phyloP scores from a whole-genome alignment of 2,113 vertebrate species.

The Myrmophylax atrothorax region DNA sequence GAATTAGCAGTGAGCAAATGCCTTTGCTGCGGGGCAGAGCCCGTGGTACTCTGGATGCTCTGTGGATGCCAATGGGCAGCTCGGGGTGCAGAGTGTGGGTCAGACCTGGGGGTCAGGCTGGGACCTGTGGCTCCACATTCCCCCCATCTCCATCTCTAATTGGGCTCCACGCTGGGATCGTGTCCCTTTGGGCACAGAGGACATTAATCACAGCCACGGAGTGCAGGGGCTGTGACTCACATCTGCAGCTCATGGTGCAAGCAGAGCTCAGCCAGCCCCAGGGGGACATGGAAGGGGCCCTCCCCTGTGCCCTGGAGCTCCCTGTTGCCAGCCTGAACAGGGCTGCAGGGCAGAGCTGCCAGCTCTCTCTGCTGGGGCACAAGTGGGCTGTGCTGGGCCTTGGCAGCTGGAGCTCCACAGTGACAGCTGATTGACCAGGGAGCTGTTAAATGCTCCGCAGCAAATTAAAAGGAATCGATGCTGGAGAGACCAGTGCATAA shows the following conservation, averaged over 20 bases:
- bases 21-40: not conserved
- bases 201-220: not conserved
- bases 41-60: accelerated
- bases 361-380: not conserved
- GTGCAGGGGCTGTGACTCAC: no score
- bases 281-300: not conserved
- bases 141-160: accelerated
- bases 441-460: not conserved
- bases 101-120: not conserved
- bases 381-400: not conserved
- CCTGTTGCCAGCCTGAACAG: not conserved
- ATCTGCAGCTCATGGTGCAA: not conserved
- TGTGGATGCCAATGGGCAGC: not conserved
- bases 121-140: not conserved
- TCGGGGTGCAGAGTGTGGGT: accelerated
- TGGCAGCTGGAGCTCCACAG: not conserved
- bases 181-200: not conserved
- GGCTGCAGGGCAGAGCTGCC: not conserved
- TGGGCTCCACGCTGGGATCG: accelerated
- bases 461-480: not conserved
- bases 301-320: not conserved
- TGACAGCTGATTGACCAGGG: not conserved
- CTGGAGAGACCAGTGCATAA: not conserved
- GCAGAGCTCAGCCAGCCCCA: not conserved
- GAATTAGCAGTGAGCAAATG: accelerated